Conservation (phyloP, 1,140 invertebrate genomes). For the Brachionus plicatilis region DNA sequence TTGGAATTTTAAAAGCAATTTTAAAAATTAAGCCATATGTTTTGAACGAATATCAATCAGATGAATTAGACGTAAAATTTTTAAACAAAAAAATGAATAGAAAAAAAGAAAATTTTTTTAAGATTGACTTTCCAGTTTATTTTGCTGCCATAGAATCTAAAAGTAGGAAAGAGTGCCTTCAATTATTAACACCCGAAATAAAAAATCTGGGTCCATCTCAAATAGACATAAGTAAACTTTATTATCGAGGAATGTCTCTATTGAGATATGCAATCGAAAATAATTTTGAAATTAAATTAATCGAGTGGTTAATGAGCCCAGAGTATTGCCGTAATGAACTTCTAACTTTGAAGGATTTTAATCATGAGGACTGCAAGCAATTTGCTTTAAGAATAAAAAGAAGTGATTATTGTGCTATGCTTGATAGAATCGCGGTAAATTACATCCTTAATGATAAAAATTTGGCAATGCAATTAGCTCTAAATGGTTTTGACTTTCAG, state of each 20-base stretch:
- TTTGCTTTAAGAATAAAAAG: background rate
- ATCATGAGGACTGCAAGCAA: background rate
- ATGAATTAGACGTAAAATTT: slow-evolving; percentile 27
- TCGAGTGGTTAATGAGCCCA: background rate
- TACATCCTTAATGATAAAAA: background rate
- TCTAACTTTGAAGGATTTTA: background rate
- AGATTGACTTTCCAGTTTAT: slow-evolving; percentile 33
- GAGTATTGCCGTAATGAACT: background rate
- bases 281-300: background rate
- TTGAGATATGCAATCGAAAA: slow-evolving; percentile 8
- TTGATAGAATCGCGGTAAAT: background rate
- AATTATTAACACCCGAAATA: background rate
- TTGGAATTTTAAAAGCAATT: background rate
- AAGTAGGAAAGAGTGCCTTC: background rate
- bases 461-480: slow-evolving; percentile 19
- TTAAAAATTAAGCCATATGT: background rate
- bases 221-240: background rate
- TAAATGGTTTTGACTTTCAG: slow-evolving; percentile 14
- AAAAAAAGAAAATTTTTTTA: background rate
- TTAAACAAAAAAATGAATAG: background rate
- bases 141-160: background rate
- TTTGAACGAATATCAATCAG: background rate
- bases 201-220: background rate
- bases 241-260: slow-evolving; percentile 3
- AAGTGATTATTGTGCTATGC: slow-evolving; percentile 19